Conservation (phyloP, 2,888 invertebrate genomes). For the Amblyjoppa proteus region DNA sequence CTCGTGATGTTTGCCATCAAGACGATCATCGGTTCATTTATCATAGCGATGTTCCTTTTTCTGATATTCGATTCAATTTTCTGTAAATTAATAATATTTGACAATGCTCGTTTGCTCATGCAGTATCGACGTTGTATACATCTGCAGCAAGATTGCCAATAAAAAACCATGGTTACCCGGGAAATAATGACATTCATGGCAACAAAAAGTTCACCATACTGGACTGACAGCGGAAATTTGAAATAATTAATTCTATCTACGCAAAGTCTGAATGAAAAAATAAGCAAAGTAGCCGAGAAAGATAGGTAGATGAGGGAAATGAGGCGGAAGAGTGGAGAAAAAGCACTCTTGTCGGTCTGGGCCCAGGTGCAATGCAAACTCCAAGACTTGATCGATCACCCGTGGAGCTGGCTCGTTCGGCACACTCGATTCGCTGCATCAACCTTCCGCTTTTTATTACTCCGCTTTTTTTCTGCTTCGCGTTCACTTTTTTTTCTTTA, state of each 20-base stretch:
- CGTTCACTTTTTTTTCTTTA: slow-evolving; percentile 22
- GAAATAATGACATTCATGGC: not conserved
- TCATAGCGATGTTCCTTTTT: too few relatives aligned
- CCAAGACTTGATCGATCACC: slow-evolving; percentile 58
- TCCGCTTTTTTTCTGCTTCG: slow-evolving; percentile 16
- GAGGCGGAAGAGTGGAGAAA: slow-evolving; percentile 32
- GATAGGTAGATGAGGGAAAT: slow-evolving; percentile 19
- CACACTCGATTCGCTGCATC: slow-evolving; percentile 50
- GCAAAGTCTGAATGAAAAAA: slow-evolving; percentile 15
- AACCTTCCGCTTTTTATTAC: slow-evolving; percentile 31
- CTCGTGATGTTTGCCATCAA: too few relatives aligned
- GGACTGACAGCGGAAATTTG: not conserved
- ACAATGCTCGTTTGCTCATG: not conserved
- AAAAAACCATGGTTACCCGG: not conserved
- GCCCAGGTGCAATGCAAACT: slow-evolving; percentile 54
- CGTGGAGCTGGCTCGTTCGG: slow-evolving; percentile 39
- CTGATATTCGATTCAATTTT: too few relatives aligned
- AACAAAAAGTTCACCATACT: not conserved
- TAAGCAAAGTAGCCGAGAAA: slow-evolving; percentile 26
- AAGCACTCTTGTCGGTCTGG: slow-evolving; percentile 44
- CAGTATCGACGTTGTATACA: not conserved
- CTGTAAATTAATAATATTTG: too few relatives aligned
- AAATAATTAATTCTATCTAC: slow-evolving; percentile 29
- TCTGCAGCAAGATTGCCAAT: not conserved
- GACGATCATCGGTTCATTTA: too few relatives aligned